These are phyloP conservation scores for Squalus acanthias DNA, from an alignment of 2,797 vertebrate genomes.

Conservation along the genomic window DNA sequence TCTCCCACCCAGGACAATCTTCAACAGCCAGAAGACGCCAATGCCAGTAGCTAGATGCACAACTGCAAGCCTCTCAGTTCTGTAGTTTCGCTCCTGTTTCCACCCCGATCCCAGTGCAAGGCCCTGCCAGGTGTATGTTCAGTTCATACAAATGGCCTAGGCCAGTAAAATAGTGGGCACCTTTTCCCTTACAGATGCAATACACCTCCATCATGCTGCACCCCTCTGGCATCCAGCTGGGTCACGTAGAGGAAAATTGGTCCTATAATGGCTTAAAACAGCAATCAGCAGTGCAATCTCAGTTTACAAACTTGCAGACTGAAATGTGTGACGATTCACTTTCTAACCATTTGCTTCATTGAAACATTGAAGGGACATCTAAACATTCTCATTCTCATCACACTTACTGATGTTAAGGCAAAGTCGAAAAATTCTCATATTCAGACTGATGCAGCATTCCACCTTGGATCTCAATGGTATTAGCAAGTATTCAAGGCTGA, in stretches of 20 bases:
- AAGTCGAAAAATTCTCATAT: background rate
- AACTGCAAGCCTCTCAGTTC: background rate
- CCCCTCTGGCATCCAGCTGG: background rate
- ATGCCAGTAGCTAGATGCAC: background rate
- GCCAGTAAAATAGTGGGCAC: background rate
- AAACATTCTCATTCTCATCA: background rate
- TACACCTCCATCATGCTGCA: background rate
- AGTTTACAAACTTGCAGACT: background rate
- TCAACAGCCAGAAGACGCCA: background rate
- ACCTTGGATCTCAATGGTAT: background rate
- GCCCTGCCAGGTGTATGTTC: background rate
- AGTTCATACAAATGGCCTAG: background rate
- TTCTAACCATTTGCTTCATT: background rate
- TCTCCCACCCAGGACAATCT: background rate
- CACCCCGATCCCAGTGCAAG: background rate
- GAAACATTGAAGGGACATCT: background rate
- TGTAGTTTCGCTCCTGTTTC: background rate
- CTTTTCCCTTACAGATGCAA: background rate
- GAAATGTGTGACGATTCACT: background rate
- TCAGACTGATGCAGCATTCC: background rate
- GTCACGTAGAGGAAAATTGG: background rate
- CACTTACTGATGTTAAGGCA: background rate
- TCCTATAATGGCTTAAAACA: background rate
- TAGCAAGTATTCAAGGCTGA: background rate
- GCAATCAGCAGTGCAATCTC: background rate